Base-by-base conservation (phyloP, 1,140 invertebrate genomes). In the Telenomus remus region DNA sequence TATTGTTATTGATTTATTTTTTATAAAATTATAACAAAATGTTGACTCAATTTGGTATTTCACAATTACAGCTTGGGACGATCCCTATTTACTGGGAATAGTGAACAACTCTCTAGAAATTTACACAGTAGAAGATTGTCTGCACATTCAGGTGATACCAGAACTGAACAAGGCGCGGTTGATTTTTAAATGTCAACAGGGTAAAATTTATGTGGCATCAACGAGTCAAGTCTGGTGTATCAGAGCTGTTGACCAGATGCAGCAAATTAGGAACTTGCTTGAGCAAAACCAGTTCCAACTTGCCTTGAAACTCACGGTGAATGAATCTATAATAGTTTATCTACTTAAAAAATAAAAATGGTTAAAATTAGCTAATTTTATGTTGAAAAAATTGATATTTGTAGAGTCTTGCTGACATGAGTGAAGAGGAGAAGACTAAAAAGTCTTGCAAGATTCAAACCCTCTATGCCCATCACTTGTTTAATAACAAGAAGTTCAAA, bases 271-370 rank as follows among this genome's bases (percentile, higher is more conserved):
- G 79, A 91, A 93, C 64, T 88, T 98, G 14, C 85, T 98, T 0
- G 92, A 94, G 72, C 92, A 94, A 76, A 97, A 97, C 87, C 94
- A 97, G 80, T 98, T 98, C 89, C 94, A 97, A 86, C 87, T 98
- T 39, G 97, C 97, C n/a, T 89, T 98, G 14, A 93, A 95, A 85
- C 87, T 99, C 60, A 96, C 95, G n/a, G 96, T 97, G 89, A 89
- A 92, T 91, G 72, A 2, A 19, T 57, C 1, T 34, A 13, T 2
- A 39, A 43, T n/a, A 15, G 47, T 4, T 27, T 4, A 5, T n/a
- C n/a, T 16, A 47, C 5, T 14, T 47, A 4, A 47, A 47, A 19
- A 66, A 35, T 57, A 27, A 15, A 37, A 44, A 51, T 46, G 6
- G 54, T 75, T 82, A 86, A 10, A 6, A 10, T 35, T 44, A 34